These are phyloP conservation scores for Pycnomerus fuliginosus DNA, from an alignment of 2,888 invertebrate species.

Conservation along the genomic window DNA sequence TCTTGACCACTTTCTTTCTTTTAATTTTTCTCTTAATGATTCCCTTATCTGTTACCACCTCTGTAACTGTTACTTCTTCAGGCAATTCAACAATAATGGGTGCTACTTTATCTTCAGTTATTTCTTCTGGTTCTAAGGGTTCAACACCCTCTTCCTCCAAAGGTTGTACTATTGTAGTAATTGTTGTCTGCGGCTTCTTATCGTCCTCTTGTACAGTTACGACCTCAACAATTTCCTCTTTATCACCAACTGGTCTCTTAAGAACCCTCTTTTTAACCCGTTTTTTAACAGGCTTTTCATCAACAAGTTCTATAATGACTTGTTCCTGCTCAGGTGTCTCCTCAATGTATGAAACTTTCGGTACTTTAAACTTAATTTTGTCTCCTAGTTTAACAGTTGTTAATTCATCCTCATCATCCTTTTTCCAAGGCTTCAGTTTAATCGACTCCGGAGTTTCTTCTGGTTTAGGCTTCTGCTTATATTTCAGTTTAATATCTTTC, in stretches of 20 bases:
- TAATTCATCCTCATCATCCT: conserved; percentile 44
- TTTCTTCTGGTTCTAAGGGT: conserved; percentile 7
- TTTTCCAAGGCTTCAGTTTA: conserved; percentile 33
- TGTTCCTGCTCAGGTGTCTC: conserved; percentile 37
- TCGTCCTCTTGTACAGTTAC: conserved; percentile 26
- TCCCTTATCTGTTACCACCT: conserved; percentile 27
- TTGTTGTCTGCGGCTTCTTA: conserved; percentile 29
- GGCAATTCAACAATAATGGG: conserved; percentile 42
- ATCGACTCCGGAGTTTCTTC: conserved; percentile 35
- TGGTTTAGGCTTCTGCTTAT: conserved; percentile 39
- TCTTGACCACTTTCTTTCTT: conserved; percentile 36
- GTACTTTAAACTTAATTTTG: conserved; percentile 10
- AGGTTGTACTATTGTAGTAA: conserved; percentile 14
- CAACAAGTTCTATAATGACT: conserved; percentile 28
- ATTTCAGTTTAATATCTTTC: conserved; percentile 48
- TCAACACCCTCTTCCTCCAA: conserved; percentile 11
- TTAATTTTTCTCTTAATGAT: conserved; percentile 35
- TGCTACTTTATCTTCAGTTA: conserved; percentile 14
- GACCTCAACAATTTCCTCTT: conserved; percentile 27
- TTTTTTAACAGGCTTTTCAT: conserved; percentile 37
- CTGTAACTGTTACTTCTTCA: conserved; percentile 36
- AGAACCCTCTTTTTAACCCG: conserved; percentile 46
- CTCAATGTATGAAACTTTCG: conserved; percentile 31
- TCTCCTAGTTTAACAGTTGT: conserved; percentile 24
- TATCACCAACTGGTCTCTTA: conserved; percentile 46